A percentile compares a stretch with the other conserved stretches of the same genome.
phyloP scores from a whole-genome alignment of 1,140 invertebrate species.

The Temnothorax longispinosus region DNA sequence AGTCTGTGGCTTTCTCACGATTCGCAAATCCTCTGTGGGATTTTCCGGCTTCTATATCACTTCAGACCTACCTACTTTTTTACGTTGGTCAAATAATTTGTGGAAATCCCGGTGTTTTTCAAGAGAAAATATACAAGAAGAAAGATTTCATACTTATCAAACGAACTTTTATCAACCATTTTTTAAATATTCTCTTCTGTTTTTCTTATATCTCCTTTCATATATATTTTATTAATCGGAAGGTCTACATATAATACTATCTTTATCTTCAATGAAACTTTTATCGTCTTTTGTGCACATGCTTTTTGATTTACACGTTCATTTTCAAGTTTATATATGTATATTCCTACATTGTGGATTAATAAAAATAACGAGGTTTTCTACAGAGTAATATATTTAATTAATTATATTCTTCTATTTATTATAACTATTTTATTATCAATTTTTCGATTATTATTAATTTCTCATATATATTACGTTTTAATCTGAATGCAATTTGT shows the following conservation, averaged over 20 bases:
- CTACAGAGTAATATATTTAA: not conserved
- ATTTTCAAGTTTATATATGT: not conserved
- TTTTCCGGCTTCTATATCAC: slow-evolving; percentile 10
- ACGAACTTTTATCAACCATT: not conserved
- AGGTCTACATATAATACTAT: not conserved
- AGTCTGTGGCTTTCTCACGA: not conserved
- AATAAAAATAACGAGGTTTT: not conserved
- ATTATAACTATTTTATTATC: not conserved
- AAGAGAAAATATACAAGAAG: not conserved
- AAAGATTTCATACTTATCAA: not conserved
- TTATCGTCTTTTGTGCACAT: not conserved
- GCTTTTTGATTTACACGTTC: not conserved
- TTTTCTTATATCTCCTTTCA: not conserved
- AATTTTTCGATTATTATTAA: not conserved
- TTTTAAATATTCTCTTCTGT: not conserved
- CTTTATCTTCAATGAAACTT: not conserved
- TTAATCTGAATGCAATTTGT: not conserved
- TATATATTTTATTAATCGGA: not conserved
- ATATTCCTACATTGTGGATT: not conserved
- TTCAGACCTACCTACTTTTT: slow-evolving; percentile 36
- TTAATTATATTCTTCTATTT: not conserved
- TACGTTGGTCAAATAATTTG: slow-evolving; percentile 1
- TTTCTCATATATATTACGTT: not conserved
- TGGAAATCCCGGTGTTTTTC: not conserved
- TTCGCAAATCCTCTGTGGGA: slow-evolving; percentile 37